Conservation (phyloP, 2,113 vertebrate species). For the Steatornis caripensis region DNA sequence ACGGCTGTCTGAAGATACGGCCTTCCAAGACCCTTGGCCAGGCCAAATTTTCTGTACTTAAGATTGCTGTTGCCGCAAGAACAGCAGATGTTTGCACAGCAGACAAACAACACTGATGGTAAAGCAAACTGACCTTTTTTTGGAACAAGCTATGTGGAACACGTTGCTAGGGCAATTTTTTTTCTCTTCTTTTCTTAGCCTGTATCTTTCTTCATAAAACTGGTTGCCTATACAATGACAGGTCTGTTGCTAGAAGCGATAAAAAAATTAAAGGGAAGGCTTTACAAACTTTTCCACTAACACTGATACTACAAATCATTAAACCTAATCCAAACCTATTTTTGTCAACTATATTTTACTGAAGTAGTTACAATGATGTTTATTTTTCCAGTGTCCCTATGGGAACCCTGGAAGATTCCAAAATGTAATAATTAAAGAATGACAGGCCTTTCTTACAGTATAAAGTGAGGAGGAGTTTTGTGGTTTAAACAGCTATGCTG, state of each 20-base stretch:
- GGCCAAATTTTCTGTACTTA: background rate
- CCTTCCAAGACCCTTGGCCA: constrained; percentile 2
- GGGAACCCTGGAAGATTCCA: constrained; percentile 52
- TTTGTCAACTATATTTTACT: background rate
- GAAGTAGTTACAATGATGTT: background rate
- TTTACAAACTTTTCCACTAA: background rate
- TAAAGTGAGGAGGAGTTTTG: constrained; percentile 44
- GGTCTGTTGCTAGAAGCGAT: background rate
- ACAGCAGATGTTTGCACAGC: constrained; percentile 37
- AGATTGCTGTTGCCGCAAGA: constrained; percentile 5
- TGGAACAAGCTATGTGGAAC: constrained; percentile 1
- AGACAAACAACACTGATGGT: constrained; percentile 29
- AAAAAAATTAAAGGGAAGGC: background rate
- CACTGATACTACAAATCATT: background rate
- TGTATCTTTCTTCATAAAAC: background rate
- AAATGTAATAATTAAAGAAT: constrained; percentile 42
- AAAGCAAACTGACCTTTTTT: constrained; percentile 45
- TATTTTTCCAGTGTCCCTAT: constrained; percentile 53
- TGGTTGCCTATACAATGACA: background rate
- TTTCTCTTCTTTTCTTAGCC: background rate
- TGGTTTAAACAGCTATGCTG: constrained; percentile 41
- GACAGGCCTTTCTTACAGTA: constrained; percentile 17
- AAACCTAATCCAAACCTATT: constrained; percentile 1
- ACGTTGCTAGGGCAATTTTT: background rate
- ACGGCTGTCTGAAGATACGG: background rate